phyloP scores from a whole-genome alignment of 2,888 invertebrate species.

The Coelinius sp. region DNA sequence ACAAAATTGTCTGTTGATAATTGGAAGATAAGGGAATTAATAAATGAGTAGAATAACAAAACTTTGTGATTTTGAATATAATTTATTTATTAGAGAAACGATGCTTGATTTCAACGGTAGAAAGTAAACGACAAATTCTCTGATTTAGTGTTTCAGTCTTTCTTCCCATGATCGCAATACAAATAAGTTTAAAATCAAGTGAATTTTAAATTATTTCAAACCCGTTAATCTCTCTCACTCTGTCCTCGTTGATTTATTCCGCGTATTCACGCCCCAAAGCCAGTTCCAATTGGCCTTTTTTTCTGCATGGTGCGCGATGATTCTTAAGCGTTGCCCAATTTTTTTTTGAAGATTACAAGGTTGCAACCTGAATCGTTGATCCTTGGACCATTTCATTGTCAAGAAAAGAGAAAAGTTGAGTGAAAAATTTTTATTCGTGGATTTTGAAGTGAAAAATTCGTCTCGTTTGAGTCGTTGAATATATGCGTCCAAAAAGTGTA shows the following conservation, averaged over 20 bases:
- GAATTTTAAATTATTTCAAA: slow-evolving; percentile 21
- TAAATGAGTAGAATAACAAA: too few species aligned
- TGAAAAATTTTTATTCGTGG: not conserved
- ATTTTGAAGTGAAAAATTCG: not conserved
- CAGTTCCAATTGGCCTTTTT: slow-evolving; percentile 34
- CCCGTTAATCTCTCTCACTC: not conserved
- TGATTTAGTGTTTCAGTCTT: not conserved
- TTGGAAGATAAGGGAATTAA: too few species aligned
- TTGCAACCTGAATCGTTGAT: slow-evolving; percentile 2
- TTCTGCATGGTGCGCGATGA: slow-evolving; percentile 53
- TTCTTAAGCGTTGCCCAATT: slow-evolving; percentile 63
- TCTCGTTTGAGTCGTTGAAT: too few species aligned
- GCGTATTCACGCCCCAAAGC: slow-evolving; percentile 51
- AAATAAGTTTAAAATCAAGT: slow-evolving; percentile 13
- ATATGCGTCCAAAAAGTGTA: too few species aligned
- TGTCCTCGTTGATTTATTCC: slow-evolving; percentile 50
- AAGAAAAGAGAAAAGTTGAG: not conserved
- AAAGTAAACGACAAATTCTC: not conserved
- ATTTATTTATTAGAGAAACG: slow-evolving; percentile 11
- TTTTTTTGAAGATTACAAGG: slow-evolving; percentile 42
- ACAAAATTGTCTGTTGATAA: too few species aligned
- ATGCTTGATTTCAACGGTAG: not conserved
- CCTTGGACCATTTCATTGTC: slow-evolving; percentile 12
- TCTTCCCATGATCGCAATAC: slow-evolving; percentile 8
- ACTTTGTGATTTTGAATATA: too few species aligned